These are phyloP conservation scores for Lutjanus campechanus DNA, from an alignment of 2,797 vertebrate genomes.

Conservation along the genomic window DNA sequence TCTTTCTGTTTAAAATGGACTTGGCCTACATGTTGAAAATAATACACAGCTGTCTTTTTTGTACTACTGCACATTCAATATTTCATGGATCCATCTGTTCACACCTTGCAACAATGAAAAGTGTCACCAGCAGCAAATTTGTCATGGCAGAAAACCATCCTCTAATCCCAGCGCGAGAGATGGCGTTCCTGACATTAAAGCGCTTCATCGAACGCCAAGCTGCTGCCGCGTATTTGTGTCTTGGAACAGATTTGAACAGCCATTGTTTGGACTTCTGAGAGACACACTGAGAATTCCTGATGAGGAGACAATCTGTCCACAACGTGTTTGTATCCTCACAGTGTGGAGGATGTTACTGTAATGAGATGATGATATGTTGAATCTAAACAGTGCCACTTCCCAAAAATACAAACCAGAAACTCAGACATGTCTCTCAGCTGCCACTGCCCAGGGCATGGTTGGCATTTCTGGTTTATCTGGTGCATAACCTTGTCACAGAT, in stretches of 20 bases:
- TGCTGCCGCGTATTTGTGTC: conserved; percentile 19
- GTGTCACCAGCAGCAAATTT: conserved; percentile 55
- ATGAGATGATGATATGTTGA: neutral
- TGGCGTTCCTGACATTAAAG: conserved; percentile 47
- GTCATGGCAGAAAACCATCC: conserved; percentile 37
- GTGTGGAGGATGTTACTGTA: neutral
- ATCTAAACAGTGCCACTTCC: neutral
- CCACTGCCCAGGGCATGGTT: conserved; percentile 21
- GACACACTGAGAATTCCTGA: conserved; percentile 34
- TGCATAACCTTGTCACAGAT: conserved; percentile 65
- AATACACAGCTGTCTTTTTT: conserved; percentile 32
- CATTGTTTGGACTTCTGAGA: conserved; percentile 33
- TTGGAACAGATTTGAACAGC: conserved; percentile 43
- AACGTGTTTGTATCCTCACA: conserved; percentile 1
- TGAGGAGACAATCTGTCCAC: conserved; percentile 31
- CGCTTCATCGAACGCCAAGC: conserved; percentile 23
- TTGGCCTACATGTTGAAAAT: conserved; percentile 10
- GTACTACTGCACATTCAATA: conserved; percentile 43
- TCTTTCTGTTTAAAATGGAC: neutral
- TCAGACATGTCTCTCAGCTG: neutral
- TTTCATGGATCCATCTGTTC: conserved; percentile 63
- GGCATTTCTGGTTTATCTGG: conserved; percentile 50
- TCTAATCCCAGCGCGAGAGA: conserved; percentile 48
- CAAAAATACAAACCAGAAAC: neutral
- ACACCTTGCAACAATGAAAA: conserved; percentile 55